A percentile compares a stretch with the other conserved stretches of the same genome.
These are phyloP conservation scores for Panurus biarmicus DNA, from an alignment of 2,113 vertebrate species.

Conservation along the genomic window DNA sequence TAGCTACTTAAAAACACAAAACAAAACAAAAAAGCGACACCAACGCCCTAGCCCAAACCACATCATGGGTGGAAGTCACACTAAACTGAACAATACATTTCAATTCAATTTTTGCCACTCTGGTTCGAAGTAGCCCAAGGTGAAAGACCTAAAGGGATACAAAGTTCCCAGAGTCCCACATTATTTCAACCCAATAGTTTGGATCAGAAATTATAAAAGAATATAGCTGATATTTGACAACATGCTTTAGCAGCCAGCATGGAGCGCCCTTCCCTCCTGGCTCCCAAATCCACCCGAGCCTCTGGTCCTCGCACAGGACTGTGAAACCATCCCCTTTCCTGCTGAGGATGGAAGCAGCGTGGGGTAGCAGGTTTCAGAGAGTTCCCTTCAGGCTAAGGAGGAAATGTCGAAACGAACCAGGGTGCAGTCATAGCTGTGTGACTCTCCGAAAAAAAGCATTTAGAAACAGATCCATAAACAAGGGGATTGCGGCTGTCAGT, in stretches of 20 bases:
- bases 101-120: not conserved
- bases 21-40: not conserved
- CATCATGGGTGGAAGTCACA: not conserved
- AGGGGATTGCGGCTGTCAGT: conserved; percentile 21
- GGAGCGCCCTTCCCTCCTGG: not conserved
- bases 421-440: not conserved
- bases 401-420: not conserved
- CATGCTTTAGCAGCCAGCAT: not conserved
- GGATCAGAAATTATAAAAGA: not conserved
- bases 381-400: not conserved
- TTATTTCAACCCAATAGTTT: not conserved
- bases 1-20: not conserved
- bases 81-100: not conserved
- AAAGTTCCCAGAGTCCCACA: not conserved
- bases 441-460: not conserved
- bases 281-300: not conserved
- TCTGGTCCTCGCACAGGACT: not conserved
- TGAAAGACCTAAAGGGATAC: not conserved
- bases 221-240: not conserved
- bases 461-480: conserved; percentile 22
- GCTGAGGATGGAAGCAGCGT: accelerated
- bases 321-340: not conserved
- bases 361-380: not conserved
- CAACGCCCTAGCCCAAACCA: not conserved
- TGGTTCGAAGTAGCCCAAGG: not conserved